phyloP scores from a whole-genome alignment of 1,140 invertebrate genomes.

The Orius insidiosus region DNA sequence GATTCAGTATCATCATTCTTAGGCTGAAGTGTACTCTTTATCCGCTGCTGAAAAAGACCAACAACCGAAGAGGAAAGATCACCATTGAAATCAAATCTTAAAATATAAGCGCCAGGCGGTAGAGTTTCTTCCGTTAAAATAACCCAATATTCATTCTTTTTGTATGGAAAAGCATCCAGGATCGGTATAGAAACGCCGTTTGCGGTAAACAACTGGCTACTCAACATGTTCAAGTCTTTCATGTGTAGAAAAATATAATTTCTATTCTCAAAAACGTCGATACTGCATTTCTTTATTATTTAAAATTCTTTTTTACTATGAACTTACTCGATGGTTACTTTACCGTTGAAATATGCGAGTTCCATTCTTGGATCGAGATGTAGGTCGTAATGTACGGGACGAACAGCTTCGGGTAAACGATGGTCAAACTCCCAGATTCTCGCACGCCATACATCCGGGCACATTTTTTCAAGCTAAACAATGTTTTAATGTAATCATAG shows the following conservation, averaged over 20 bases:
- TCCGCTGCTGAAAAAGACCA: not conserved
- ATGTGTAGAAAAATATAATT: not conserved
- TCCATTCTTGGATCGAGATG: conserved; percentile 3
- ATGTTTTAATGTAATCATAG: no score
- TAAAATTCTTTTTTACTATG: no score
- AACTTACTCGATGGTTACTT: conserved; percentile 2
- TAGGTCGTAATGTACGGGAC: conserved; percentile 1
- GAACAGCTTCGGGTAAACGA: conserved; percentile 3
- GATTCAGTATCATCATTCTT: not conserved
- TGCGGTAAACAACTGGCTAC: conserved; percentile 3
- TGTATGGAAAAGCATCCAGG: not conserved
- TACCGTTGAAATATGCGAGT: not conserved
- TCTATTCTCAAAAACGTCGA: no score
- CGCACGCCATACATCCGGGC: not conserved
- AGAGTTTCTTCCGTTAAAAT: conserved; percentile 5
- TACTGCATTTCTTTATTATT: no score
- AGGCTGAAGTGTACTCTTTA: not conserved
- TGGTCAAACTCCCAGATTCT: not conserved
- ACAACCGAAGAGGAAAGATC: not conserved
- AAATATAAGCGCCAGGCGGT: not conserved
- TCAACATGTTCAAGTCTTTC: not conserved
- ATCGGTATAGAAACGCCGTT: conserved; percentile 2
- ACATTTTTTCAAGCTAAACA: not conserved
- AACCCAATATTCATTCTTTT: conserved; percentile 3
- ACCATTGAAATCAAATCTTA: conserved; percentile 4